These are phyloP conservation scores for Elanoides forficatus DNA, from an alignment of 2,113 vertebrate species.

Conservation along the genomic window DNA sequence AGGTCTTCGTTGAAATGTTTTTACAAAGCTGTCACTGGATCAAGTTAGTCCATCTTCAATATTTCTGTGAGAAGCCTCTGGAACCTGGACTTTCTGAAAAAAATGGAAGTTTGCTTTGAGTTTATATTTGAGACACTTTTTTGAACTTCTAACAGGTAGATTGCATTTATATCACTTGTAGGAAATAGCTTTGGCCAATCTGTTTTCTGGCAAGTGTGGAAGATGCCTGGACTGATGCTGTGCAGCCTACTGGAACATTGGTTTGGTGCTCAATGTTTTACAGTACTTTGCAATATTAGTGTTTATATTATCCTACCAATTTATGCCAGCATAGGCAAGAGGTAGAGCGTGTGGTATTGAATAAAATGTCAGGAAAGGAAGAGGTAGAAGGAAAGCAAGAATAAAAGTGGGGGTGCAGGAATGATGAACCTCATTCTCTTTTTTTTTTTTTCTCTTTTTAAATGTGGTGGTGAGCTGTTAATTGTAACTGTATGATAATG, in stretches of 20 bases:
- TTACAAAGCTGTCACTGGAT: not conserved
- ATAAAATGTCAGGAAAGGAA: not conserved
- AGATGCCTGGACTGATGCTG: not conserved
- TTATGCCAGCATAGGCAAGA: not conserved
- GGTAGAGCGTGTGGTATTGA: not conserved
- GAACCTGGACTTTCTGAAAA: not conserved
- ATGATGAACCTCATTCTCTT: not conserved
- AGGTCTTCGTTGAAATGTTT: not conserved
- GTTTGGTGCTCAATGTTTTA: not conserved
- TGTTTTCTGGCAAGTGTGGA: not conserved
- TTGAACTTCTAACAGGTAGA: not conserved
- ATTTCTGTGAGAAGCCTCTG: not conserved
- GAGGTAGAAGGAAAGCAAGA: not conserved
- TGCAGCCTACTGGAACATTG: not conserved
- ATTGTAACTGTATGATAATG: not conserved
- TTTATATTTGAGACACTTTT: not conserved
- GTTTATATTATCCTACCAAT: not conserved
- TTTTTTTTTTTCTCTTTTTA: not conserved
- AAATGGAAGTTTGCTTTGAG: not conserved
- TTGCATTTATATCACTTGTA: not conserved
- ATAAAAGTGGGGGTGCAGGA: not conserved
- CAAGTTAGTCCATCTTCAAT: not conserved
- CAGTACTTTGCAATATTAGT: not conserved
- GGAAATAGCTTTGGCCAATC: not conserved
- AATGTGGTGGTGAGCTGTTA: not conserved